A percentile compares a stretch with the other conserved stretches of the same genome.
These are phyloP conservation scores for Eristalinus aeneus DNA, from an alignment of 2,888 invertebrate species.

Conservation along the genomic window DNA sequence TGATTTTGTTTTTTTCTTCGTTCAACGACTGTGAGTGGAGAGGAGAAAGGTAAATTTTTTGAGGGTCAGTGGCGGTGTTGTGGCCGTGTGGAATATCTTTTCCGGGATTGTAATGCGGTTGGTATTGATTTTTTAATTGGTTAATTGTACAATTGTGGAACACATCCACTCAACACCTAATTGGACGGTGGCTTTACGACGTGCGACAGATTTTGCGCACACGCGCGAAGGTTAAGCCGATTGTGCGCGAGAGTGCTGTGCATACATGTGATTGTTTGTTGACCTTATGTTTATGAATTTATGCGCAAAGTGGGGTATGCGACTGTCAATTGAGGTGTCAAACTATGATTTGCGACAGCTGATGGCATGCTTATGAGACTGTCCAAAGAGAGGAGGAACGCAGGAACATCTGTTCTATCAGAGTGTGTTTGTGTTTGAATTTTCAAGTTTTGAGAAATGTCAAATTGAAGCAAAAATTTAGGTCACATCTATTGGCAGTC, in stretches of 20 bases:
- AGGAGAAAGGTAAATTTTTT: background rate
- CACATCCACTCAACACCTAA: background rate
- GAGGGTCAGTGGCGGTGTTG: conserved; percentile 27
- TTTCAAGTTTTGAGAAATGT: too few relatives aligned
- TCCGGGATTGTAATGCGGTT: conserved; percentile 14
- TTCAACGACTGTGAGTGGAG: background rate
- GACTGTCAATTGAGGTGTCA: background rate
- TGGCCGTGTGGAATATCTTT: conserved; percentile 21
- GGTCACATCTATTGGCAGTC: too few relatives aligned
- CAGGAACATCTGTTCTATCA: too few relatives aligned
- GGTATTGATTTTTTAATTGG: background rate
- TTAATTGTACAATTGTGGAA: background rate
- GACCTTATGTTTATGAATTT: background rate
- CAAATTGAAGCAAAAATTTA: too few relatives aligned
- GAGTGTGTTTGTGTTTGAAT: too few relatives aligned
- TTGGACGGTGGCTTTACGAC: background rate
- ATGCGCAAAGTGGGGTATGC: background rate
- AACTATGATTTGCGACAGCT: background rate
- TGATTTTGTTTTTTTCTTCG: background rate
- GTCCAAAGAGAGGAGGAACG: too few relatives aligned
- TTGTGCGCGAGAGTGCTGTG: background rate
- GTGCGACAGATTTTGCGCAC: background rate
- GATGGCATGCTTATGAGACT: too few relatives aligned
- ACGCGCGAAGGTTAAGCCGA: background rate
- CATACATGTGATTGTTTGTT: background rate